These are phyloP conservation scores for Sorex araneus DNA, from an alignment of 2,113 vertebrate species.

Conservation along the genomic window DNA sequence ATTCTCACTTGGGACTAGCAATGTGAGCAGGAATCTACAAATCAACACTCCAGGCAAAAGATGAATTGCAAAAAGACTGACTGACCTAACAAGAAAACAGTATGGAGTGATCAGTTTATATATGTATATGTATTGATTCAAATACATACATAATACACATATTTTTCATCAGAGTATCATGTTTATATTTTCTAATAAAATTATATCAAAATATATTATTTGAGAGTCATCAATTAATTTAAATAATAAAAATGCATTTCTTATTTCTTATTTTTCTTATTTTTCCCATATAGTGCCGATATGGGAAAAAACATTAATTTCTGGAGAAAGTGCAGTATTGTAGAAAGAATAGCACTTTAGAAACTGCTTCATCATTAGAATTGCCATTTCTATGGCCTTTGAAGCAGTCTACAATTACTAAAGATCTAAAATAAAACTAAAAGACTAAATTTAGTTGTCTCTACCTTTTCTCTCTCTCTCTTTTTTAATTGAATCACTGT, in stretches of 20 bases:
- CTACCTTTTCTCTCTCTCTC: too few species aligned
- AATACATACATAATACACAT: neutral
- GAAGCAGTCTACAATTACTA: constrained; percentile 39
- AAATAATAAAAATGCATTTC: too few species aligned
- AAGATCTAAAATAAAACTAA: constrained; percentile 51
- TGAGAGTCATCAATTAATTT: neutral
- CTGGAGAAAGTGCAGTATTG: neutral
- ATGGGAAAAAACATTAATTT: neutral
- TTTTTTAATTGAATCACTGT: too few species aligned
- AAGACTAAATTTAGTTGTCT: too few species aligned
- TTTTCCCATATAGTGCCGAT: too few species aligned
- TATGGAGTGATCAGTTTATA: neutral
- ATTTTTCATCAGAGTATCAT: neutral
- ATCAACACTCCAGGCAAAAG: neutral
- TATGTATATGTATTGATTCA: neutral
- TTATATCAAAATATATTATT: too few species aligned
- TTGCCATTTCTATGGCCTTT: constrained; percentile 11
- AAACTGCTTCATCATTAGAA: constrained; percentile 31
- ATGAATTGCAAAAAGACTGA: too few species aligned
- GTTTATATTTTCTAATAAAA: neutral
- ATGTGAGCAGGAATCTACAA: neutral
- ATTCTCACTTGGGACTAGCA: neutral
- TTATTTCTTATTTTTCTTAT: too few species aligned
- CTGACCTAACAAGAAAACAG: too few species aligned
- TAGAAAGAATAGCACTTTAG: constrained; percentile 22